Evolutionary conservation across 2,888 invertebrate species (phyloP).

Genomic region (Lacanobia wlatinum): DNA sequence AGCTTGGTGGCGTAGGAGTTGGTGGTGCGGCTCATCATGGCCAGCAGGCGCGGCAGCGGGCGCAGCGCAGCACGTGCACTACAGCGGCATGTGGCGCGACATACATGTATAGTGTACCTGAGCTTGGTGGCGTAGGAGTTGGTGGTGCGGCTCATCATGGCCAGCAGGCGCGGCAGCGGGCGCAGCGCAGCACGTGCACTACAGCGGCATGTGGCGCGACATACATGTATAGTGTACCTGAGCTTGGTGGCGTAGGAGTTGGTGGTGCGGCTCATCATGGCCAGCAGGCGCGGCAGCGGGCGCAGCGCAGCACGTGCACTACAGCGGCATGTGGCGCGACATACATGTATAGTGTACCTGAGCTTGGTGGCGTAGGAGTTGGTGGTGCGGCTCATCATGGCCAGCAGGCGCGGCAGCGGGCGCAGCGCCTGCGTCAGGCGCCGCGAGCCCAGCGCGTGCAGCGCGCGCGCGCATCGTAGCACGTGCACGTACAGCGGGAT

Average conservation of each 20-base stretch:
- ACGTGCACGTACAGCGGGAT: conserved; percentile 97
- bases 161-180: conserved; percentile 91
- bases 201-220: too few species aligned
- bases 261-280: conserved; percentile 97
- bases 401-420: conserved; percentile 94
- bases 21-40: conserved; percentile 97
- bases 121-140: conserved; percentile 97
- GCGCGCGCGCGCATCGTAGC: conserved; percentile 94
- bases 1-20: conserved; percentile 97
- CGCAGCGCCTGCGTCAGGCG: conserved; percentile 89
- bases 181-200: too few species aligned
- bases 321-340: conserved; percentile 85
- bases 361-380: conserved; percentile 97
- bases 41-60: conserved; percentile 91
- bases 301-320: too few species aligned
- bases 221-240: conserved; percentile 75
- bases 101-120: conserved; percentile 75
- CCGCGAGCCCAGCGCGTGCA: conserved; percentile 94
- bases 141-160: conserved; percentile 97
- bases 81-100: too few species aligned
- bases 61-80: too few species aligned
- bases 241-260: conserved; percentile 97
- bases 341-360: conserved; percentile 85
- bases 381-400: conserved; percentile 97
- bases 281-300: conserved; percentile 94